These are phyloP conservation scores for Ceyx erithaca DNA, from an alignment of 2,797 vertebrate species.

Conservation along the genomic window DNA sequence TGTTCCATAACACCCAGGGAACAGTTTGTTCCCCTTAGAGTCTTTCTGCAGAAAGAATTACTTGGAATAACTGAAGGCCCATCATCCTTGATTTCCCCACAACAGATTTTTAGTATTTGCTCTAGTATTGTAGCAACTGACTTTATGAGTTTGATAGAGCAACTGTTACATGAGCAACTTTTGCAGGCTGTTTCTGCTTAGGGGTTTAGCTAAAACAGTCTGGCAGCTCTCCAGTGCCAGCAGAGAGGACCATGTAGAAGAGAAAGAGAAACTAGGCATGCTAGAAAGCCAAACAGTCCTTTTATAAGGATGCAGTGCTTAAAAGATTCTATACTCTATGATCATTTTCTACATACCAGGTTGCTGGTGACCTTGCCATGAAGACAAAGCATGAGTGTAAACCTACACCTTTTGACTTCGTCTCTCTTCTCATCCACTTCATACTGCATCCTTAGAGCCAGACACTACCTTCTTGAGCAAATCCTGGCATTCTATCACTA, in stretches of 20 bases:
- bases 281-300: neutral
- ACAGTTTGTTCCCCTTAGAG: neutral
- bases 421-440: neutral
- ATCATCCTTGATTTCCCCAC: neutral
- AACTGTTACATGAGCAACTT: neutral
- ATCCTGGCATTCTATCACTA: neutral
- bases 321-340: neutral
- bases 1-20: neutral
- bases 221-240: neutral
- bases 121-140: neutral
- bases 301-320: neutral
- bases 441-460: neutral
- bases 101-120: neutral
- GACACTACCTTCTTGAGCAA: neutral
- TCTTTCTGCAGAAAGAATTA: neutral
- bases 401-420: neutral
- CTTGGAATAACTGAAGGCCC: neutral
- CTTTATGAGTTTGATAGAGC: neutral
- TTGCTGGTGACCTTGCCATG: neutral
- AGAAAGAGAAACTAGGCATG: neutral
- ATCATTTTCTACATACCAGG: neutral
- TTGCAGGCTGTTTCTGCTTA: neutral
- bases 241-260: neutral
- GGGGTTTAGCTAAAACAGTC: neutral
- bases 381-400: neutral